These are phyloP conservation scores for Drosophila azteca DNA, from an alignment of 1,140 invertebrate genomes.

Conservation along the genomic window DNA sequence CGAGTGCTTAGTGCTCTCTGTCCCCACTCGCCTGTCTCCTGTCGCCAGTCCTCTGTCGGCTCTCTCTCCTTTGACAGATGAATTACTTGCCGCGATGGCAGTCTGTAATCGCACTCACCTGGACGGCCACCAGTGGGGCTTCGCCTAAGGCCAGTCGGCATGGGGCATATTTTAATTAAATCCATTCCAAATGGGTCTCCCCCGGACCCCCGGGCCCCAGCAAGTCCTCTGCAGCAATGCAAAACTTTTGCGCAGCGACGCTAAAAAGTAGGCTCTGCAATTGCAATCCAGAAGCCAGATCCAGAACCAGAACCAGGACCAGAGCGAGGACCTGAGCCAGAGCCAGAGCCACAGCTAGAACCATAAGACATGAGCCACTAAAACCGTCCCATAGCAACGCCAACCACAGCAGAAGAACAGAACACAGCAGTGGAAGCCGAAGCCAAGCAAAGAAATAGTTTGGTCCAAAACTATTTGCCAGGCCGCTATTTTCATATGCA, in stretches of 20 bases:
- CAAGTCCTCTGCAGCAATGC: conserved; percentile 22
- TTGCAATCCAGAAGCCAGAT: conserved; percentile 28
- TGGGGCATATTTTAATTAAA: conserved; percentile 70
- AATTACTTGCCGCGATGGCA: conserved; percentile 44
- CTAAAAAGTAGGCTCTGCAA: conserved; percentile 68
- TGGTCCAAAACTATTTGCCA: conserved; percentile 69
- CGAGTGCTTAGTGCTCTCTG: conserved; percentile 50
- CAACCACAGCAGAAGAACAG: conserved; percentile 55
- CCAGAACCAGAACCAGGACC: conserved; percentile 6
- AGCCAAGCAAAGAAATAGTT: conserved; percentile 71
- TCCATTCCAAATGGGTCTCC: conserved; percentile 30
- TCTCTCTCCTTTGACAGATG: conserved; percentile 53
- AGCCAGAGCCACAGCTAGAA: conserved; percentile 8
- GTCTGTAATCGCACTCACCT: conserved; percentile 27
- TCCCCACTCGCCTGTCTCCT: background rate
- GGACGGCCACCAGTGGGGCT: conserved; percentile 2
- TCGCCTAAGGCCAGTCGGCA: background rate
- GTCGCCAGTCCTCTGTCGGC: too few relatives aligned
- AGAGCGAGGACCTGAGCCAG: conserved; percentile 29
- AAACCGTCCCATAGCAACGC: conserved; percentile 58
- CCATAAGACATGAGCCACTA: conserved; percentile 46
- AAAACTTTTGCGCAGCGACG: conserved; percentile 41
- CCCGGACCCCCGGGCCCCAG: background rate
- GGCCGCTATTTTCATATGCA: conserved; percentile 79
- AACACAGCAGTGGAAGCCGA: conserved; percentile 8